Percentiles rank a stretch among this genome's conserved stretches.
Evolutionary conservation across 2,113 vertebrate genomes (phyloP).

Genomic region (Danio rerio): DNA sequence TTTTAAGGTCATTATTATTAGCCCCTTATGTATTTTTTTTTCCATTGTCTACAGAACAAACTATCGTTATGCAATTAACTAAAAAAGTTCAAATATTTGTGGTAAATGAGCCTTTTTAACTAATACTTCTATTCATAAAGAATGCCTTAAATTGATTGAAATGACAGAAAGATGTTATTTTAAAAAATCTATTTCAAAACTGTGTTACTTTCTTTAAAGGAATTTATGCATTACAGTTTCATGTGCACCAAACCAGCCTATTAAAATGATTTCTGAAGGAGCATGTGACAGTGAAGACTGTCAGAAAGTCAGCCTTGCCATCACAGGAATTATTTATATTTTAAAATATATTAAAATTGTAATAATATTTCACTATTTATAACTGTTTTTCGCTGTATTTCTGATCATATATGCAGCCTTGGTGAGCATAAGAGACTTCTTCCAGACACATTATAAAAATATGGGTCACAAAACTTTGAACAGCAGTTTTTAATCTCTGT

Average conservation of each 20-base stretch:
- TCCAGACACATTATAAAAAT: not conserved
- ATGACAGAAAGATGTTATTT: no score
- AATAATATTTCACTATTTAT: not conserved
- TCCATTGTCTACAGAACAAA: no score
- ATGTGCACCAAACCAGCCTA: not conserved
- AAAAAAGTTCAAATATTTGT: no score
- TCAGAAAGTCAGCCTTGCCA: not conserved
- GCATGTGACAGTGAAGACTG: not conserved
- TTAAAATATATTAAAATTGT: not conserved
- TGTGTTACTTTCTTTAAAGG: no score
- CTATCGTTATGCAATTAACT: no score
- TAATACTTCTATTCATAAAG: no score
- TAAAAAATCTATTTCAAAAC: no score
- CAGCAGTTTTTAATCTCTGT: not conserved
- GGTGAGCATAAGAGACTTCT: not conserved
- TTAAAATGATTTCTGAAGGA: not conserved
- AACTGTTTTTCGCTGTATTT: not conserved
- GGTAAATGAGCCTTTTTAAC: no score
- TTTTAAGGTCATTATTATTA: no score
- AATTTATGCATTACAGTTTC: not conserved
- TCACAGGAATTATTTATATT: not conserved
- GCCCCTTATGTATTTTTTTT: no score
- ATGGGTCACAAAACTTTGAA: not conserved
- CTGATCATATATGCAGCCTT: not conserved
- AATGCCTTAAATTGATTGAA: no score